Percentiles rank a stretch among this genome's conserved stretches.
Evolutionary conservation across 1,140 invertebrate genomes (phyloP).

Genomic region (Halesus radiatus): DNA sequence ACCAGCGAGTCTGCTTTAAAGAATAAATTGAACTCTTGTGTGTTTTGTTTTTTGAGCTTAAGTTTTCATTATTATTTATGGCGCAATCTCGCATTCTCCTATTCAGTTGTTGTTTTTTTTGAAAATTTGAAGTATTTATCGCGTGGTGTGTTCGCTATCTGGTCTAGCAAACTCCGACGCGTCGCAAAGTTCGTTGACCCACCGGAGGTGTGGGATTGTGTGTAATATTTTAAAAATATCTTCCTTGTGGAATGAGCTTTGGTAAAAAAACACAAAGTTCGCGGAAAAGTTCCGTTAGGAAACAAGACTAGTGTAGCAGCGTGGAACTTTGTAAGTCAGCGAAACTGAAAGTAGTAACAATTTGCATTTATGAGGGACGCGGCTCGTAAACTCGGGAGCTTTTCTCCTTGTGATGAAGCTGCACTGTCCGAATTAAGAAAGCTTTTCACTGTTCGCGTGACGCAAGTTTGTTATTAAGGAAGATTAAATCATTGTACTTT

Average conservation of each 20-base stretch:
- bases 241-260: constrained; percentile 16
- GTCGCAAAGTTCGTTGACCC: constrained; percentile 10
- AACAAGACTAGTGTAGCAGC: neutral
- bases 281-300: constrained; percentile 23
- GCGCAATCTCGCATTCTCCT: too few species aligned
- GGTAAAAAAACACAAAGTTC: constrained; percentile 4
- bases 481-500: neutral
- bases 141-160: constrained; percentile 9
- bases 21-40: too few species aligned
- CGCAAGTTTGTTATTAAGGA: too few species aligned
- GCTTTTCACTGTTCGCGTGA: too few species aligned
- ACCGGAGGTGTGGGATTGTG: neutral
- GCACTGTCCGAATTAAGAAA: too few species aligned
- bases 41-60: too few species aligned
- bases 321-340: neutral
- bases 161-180: constrained; percentile 19
- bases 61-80: too few species aligned
- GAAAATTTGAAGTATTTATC: neutral
- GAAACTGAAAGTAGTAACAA: neutral
- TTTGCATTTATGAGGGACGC: neutral
- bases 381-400: neutral
- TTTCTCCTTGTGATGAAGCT: neutral
- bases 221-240: constrained; percentile 39
- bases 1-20: too few species aligned
- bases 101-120: too few species aligned